Evolutionary conservation across 2,888 invertebrate genomes (phyloP), one percentile per base, ranked within the genome.

Genomic region (Epistrophe eligans): DNA sequence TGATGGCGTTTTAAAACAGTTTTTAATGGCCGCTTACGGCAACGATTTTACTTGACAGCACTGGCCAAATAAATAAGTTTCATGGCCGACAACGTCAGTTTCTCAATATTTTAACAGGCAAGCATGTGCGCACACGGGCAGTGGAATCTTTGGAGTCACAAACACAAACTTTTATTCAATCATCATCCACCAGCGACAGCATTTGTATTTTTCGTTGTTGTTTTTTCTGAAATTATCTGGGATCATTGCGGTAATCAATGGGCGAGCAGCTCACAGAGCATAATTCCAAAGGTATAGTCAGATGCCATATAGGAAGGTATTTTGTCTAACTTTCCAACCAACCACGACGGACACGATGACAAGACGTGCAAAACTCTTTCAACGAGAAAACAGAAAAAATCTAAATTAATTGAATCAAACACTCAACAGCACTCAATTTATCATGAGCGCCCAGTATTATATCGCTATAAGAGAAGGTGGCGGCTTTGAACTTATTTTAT

Each of bases 21-120:
- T 81, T 80, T 81, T 77, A 77, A 58, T 84, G 66, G 80, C 35
- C 38, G 52, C 40, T 40, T 11, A 24, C 10, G 15, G 62, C 40
- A 24, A 19, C 67, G 19, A 24, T 79, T 52, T 67, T 19, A 74
- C 62, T 62, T 81, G 87, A 77, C 77, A 81, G 77, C 72, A 73
- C 55, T 52, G 76, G 79, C 76, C 76, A 79, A 79, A 87, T 87
- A 87, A 83, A 87, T 82, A 83, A 82, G 58, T 80, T 77, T 81
- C 88, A 89, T 84, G 83, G 88, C 87, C 85, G 88, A 74, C 87
- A 88, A 88, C 88, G 89, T 89, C 89, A 89, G 89, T 89, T 88
- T 84, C 89, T 88, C 88, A 89, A 89, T 88, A 84, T 89, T 82
- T 24, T 32, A 89, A 74, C 79, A 89, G 89, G 89, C 73, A n/a